Percentiles rank a stretch among this genome's conserved stretches.
Evolutionary conservation across 2,113 vertebrate genomes (phyloP).

Genomic region (Eidolon helvum): DNA sequence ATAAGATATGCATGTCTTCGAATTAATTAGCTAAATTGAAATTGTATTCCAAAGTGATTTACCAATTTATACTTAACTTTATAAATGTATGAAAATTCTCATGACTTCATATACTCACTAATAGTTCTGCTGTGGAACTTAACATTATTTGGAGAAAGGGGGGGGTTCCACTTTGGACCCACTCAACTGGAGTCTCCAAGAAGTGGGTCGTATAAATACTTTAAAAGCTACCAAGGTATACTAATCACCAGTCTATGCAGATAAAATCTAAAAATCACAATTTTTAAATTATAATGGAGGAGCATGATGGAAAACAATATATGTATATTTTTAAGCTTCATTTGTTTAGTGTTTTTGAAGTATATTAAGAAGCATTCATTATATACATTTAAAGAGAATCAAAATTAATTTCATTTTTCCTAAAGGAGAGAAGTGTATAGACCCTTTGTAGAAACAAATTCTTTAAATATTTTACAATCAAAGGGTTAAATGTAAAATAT

Average conservation of each 20-base stretch:
- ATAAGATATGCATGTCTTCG: background rate
- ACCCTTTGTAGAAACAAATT: background rate
- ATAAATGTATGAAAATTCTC: background rate
- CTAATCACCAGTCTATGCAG: background rate
- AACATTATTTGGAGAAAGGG: background rate
- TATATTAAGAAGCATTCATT: background rate
- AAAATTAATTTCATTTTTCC: background rate
- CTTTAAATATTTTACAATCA: background rate
- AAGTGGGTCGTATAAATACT: background rate
- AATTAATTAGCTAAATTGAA: background rate
- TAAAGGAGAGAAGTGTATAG: background rate
- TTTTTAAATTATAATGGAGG: background rate
- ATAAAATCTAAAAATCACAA: background rate
- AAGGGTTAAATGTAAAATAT: background rate
- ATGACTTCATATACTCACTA: background rate
- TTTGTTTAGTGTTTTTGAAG: background rate
- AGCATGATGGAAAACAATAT: background rate
- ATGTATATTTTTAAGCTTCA: background rate
- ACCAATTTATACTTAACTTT: background rate
- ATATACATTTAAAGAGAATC: background rate
- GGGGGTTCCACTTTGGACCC: background rate
- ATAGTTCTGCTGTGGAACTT: background rate
- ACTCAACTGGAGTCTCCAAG: background rate
- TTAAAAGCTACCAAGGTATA: background rate
- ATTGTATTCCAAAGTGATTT: conserved; percentile 1